These are phyloP conservation scores for Sciurus carolinensis DNA, from an alignment of 2,797 vertebrate species.

Conservation along the genomic window DNA sequence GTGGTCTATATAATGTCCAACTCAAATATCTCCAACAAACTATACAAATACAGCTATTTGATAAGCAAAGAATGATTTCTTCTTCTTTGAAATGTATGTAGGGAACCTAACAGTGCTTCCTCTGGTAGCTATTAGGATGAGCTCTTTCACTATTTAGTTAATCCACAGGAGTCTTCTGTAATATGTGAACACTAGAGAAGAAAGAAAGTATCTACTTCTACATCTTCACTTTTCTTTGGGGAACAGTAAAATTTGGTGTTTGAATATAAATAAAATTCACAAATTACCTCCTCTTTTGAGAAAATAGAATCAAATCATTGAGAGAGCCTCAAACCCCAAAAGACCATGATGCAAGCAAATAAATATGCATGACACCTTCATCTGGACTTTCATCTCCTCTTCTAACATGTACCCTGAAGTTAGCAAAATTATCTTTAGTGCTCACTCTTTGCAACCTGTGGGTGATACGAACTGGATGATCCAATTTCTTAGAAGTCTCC, in stretches of 20 bases:
- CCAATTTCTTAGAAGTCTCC: neutral
- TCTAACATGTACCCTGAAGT: constrained; percentile 2
- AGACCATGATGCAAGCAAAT: neutral
- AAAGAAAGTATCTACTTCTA: neutral
- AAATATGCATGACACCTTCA: neutral
- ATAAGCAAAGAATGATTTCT: neutral
- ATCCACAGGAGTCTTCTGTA: neutral
- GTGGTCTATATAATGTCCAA: neutral
- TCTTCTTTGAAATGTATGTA: neutral
- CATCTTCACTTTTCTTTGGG: neutral
- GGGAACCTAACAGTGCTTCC: neutral
- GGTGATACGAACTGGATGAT: neutral
- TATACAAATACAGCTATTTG: neutral
- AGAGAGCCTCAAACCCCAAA: constrained; percentile 1
- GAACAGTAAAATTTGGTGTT: neutral
- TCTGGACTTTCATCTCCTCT: neutral
- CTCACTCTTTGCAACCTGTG: neutral
- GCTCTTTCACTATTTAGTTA: neutral
- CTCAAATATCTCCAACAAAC: neutral
- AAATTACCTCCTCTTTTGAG: neutral
- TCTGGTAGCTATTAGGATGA: neutral
- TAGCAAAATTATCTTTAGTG: neutral
- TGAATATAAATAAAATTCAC: constrained; percentile 17
- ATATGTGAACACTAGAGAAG: neutral
- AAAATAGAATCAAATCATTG: constrained; percentile 8